Base-by-base conservation (phyloP, 1,140 invertebrate genomes). In the Acromyrmex echinatior region DNA sequence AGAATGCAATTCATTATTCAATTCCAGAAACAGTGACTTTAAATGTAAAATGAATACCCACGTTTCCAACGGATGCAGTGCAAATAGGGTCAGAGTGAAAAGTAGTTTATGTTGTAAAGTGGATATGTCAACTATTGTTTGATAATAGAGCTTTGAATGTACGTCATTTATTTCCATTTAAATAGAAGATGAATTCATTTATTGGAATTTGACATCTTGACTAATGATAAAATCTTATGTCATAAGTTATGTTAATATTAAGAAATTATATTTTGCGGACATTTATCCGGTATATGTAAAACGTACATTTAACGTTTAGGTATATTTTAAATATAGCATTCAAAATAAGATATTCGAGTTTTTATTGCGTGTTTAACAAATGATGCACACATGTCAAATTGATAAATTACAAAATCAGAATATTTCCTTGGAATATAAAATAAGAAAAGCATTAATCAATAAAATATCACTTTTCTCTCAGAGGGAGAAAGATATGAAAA, bases 51-150 rank as follows among this genome's bases (percentile, higher is more conserved):
- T 21, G 0, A 60, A 81, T 68, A 84, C 60, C 78, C 66, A 77
- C 88, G 73, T 35, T 56, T 28, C 68, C 63, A 62, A 76, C 18
- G 70, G 58, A 49, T 68, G 71, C 65, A 76, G 68, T 31, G 68
- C 68, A 56, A 90, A 90, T 74, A 68, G 84, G 88, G 86, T 58
- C 89, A 80, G 80, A 87, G 74, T 87, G 68, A 90, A 90, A 87
- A 79, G 56, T 63, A 45, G n/a, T 39, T 89, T 70, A 87, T n/a
- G 25, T 35, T 77, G 60, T 60, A 56, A 58, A 68, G 68, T 60
- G 31, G 51, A 49, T 65, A 39, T 73, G 58, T 86, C 77, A 60
- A 89, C 28, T 60, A 65, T 70, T 89, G 76, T 86, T 79, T 49
- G 51, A 7, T 58, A 87, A 70, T 68, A 31, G 62, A 63, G 6